A percentile compares a stretch with the other conserved stretches of the same genome.
Conservation (phyloP, 2,797 vertebrate genomes). For the Phoxinus dragarum region DNA sequence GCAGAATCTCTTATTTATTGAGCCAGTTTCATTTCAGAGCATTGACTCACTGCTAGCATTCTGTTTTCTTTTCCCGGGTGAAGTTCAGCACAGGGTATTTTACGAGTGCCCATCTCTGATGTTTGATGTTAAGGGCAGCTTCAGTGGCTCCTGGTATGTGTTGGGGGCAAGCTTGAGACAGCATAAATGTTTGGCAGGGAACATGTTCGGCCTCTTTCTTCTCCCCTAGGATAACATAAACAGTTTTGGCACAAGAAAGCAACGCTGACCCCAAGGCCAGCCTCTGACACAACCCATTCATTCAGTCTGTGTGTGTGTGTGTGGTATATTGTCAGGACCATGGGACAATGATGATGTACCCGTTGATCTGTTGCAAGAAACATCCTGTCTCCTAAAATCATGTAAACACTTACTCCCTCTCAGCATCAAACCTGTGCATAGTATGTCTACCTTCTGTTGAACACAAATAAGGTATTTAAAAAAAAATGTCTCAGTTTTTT, state of each 20-base stretch:
- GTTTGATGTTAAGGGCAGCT: slow-evolving; percentile 49
- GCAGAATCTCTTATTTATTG: neutral
- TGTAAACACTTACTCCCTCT: neutral
- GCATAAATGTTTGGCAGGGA: slow-evolving; percentile 77
- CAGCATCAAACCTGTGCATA: neutral
- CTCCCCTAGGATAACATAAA: slow-evolving; percentile 83
- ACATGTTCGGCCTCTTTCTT: slow-evolving; percentile 74
- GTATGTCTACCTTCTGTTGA: neutral
- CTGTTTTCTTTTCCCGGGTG: slow-evolving; percentile 22
- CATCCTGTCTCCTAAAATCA: neutral
- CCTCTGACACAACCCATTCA: slow-evolving; percentile 85
- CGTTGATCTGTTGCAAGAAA: neutral
- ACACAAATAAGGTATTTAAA: neutral
- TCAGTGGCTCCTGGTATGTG: slow-evolving; percentile 64
- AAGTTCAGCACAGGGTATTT: slow-evolving; percentile 26
- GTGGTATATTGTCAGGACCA: slow-evolving; percentile 74
- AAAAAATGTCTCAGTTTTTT: neutral
- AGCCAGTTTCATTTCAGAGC: neutral
- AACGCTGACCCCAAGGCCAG: slow-evolving; percentile 81
- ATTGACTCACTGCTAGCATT: neutral
- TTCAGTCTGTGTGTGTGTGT: slow-evolving; percentile 74
- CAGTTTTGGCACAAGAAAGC: slow-evolving; percentile 82
- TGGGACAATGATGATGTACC: slow-evolving; percentile 18
- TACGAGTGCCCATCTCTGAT: slow-evolving; percentile 31
- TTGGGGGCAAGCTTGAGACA: slow-evolving; percentile 62